Conservation (phyloP, 2,797 vertebrate species). For the Phylloscopus collybita region DNA sequence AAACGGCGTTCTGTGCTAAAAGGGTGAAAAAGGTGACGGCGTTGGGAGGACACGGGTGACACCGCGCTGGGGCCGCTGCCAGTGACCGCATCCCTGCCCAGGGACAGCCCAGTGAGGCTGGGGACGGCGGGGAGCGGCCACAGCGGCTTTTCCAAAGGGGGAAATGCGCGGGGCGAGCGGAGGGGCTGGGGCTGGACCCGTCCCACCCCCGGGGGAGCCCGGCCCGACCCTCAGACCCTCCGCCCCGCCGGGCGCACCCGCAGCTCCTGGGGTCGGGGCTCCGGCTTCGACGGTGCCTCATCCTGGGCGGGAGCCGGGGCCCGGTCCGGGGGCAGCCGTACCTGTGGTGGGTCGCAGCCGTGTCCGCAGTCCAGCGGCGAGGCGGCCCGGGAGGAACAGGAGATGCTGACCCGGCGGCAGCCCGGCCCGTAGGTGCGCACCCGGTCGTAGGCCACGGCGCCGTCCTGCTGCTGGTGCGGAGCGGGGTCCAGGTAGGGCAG, state of each 20-base stretch:
- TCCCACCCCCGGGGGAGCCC: not conserved
- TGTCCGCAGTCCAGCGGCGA: slow-evolving; percentile 57
- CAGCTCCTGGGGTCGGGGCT: not conserved
- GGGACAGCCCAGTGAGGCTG: not conserved
- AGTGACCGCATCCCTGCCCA: not conserved
- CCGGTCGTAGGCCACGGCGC: slow-evolving; percentile 69
- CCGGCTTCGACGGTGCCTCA: not conserved
- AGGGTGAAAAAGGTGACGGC: not conserved
- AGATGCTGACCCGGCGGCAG: slow-evolving; percentile 67
- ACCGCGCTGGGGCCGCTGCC: not conserved
- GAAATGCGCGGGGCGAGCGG: not conserved
- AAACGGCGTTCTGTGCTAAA: rapidly evolving
- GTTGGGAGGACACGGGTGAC: not conserved
- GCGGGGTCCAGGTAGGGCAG: slow-evolving; percentile 10
- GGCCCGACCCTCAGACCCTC: not conserved
- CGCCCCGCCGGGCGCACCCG: not conserved
- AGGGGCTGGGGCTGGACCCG: not conserved
- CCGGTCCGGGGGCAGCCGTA: not conserved
- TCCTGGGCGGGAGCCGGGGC: not conserved
- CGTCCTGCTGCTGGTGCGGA: slow-evolving; percentile 43
- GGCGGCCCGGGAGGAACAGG: slow-evolving; percentile 48
- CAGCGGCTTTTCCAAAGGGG: not conserved
- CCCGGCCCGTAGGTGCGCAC: slow-evolving; percentile 79
- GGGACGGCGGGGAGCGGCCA: not conserved
- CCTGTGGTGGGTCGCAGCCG: slow-evolving; percentile 68